A percentile compares a stretch with the other conserved stretches of the same genome.
Conservation (phyloP, 2,797 vertebrate genomes). For the Hippopotamyrus pictus region DNA sequence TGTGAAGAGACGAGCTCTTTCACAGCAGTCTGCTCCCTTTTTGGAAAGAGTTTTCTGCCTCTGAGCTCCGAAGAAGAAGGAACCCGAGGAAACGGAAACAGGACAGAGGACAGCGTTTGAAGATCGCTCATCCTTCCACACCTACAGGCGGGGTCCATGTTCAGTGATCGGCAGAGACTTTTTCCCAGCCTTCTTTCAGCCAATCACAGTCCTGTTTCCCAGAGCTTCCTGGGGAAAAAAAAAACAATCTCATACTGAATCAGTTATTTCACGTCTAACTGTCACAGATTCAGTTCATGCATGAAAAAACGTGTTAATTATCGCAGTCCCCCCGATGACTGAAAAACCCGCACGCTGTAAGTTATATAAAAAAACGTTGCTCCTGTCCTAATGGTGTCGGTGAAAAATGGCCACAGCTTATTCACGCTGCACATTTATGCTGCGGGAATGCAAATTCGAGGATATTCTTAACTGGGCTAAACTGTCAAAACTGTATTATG, state of each 20-base stretch:
- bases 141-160: not conserved
- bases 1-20: not conserved
- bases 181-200: not conserved
- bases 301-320: constrained; percentile 6
- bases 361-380: not conserved
- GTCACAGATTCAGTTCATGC: constrained; percentile 8
- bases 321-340: not conserved
- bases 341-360: not conserved
- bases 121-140: not conserved
- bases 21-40: not conserved
- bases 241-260: not conserved
- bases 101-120: not conserved
- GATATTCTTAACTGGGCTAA: constrained; percentile 5
- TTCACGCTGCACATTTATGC: not conserved
- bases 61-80: not conserved
- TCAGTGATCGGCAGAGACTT: not conserved
- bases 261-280: not conserved
- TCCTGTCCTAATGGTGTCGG: not conserved
- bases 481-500: constrained; percentile 7
- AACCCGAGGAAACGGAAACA: not conserved
- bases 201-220: not conserved
- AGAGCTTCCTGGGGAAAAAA: not conserved
- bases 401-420: not conserved
- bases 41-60: not conserved
- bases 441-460: not conserved